Base-by-base conservation (phyloP, 1,140 invertebrate species). In the Procambarus virginalis region DNA sequence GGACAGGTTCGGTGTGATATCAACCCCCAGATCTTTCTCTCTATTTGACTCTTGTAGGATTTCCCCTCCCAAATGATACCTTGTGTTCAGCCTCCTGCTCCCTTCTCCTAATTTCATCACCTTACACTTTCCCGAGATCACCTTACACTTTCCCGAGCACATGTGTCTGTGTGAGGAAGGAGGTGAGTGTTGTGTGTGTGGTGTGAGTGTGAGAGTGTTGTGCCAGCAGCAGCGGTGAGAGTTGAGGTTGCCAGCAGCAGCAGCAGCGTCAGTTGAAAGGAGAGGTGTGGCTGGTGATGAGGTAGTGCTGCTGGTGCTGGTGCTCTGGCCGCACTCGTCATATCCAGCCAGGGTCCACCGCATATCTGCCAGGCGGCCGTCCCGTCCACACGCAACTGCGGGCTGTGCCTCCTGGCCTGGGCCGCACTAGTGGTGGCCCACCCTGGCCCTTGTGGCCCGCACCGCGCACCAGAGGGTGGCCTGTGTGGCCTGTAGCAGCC, bases 271-370 rank as follows among this genome's bases (percentile, higher is more conserved):
- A 58, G 55, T 5, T 58, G 55, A n/a, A 9, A 64, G 3, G 60
- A 20, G 60, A 64, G 60, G 14, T 9, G 4, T 14, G 17, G 60
- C 14, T 9, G 17, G 3, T 20, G 20, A 20, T 68, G 73, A 4
- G 20, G 9, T 20, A 17, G 45, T 51, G 73, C 68, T 84, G 81
- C 70, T 83, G 81, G 49, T 68, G 80, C 80, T 68, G 73, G 87
- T 48, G 9, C 60, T 73, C 70, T 77, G 87, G 58, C 78, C 60
- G 75, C 70, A 64, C 17, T 87, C 75, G 87, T 89, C 81, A 84
- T 89, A 84, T 84, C 87, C 81, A 89, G 87, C 87, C 87, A 89
- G 87, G 87, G 87, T 89, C 87, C 87, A 89, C 87, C 87, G 87
- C 87, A 89, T 89, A 89, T 89, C 87, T 55, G 87, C 87, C 87